Base-by-base conservation (phyloP, 2,888 invertebrate species). In the Tinea trinotella region DNA sequence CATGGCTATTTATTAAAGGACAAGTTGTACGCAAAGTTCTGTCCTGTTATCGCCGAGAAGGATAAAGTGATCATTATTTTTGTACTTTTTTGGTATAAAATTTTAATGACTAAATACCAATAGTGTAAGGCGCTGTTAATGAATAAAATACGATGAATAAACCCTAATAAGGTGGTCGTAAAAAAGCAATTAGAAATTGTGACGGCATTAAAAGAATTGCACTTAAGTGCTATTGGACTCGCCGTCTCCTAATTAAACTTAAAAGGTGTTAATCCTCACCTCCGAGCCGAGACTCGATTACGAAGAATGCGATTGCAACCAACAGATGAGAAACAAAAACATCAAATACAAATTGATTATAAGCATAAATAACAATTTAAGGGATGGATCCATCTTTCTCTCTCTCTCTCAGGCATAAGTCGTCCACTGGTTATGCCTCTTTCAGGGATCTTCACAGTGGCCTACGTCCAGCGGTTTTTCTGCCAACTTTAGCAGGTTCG, bases 1-100 rank as follows among this genome's bases (percentile, higher is more conserved):
- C 19, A 46, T 17, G 46, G 46, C 46, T 7, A 46, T 46, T 46
- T 46, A 46, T 46, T 46, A 46, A 46, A 46, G 17, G 46, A 40
- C 40, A 15, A 15, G 40, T 7, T 15, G 40, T 2, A 40, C 30
- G 7, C 30, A 30, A 7, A 4, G 30, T n/a, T 30, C 2, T 4
- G 2, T 7, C 30, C 9, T 30, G 30, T 30, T 10, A 30, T 30
- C 30, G 30, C n/a, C 30, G 30, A 7, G 30, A 30, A 30, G n/a
- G n/a, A 30, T 30, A 30, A 30, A 2, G 30, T 30, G 30, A 4
- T 30, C n/a, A n/a, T n/a, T n/a, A n/a, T n/a, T n/a, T n/a, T n/a
- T 7, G 30, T 30, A 30, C n/a, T 30, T 7, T 30, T 30, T 30
- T 30, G 30, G 30, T 10, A 30, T 4, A 30, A 30, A 30, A 30